Percentiles rank a stretch among this genome's conserved stretches.
Conservation (phyloP, 2,888 invertebrate genomes). For the Endomychus coccineus region DNA sequence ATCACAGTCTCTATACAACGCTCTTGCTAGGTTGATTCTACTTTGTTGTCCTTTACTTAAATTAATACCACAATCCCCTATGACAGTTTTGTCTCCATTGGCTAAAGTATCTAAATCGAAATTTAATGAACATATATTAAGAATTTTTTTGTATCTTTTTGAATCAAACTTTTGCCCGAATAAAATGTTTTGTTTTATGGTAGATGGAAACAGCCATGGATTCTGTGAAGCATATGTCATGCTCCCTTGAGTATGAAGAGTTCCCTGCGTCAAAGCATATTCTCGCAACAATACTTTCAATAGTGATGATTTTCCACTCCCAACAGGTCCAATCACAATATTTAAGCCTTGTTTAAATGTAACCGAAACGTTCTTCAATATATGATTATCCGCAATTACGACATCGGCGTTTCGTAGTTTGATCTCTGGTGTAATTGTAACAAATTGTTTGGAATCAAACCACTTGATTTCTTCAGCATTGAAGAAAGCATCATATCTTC, state of each 20-base stretch:
- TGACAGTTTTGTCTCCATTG: slow-evolving; percentile 45
- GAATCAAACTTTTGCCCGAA: slow-evolving; percentile 37
- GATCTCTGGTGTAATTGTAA: slow-evolving; percentile 4
- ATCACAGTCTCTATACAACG: slow-evolving; percentile 32
- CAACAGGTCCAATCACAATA: slow-evolving; percentile 18
- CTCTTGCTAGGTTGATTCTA: slow-evolving; percentile 33
- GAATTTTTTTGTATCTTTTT: slow-evolving; percentile 35
- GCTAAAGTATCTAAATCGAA: slow-evolving; percentile 45
- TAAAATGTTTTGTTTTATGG: slow-evolving; percentile 35
- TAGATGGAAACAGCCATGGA: slow-evolving; percentile 34
- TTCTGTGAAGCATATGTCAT: slow-evolving; percentile 35
- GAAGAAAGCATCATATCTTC: slow-evolving; percentile 55
- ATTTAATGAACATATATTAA: slow-evolving; percentile 44
- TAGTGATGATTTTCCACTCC: slow-evolving; percentile 32
- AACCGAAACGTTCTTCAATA: slow-evolving; percentile 41
- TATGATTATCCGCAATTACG: slow-evolving; percentile 22
- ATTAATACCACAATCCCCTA: slow-evolving; percentile 57
- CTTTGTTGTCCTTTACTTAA: slow-evolving; percentile 53
- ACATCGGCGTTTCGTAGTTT: slow-evolving; percentile 15
- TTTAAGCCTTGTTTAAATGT: slow-evolving; percentile 33
- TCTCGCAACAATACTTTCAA: slow-evolving; percentile 33
- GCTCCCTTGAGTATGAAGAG: slow-evolving; percentile 26
- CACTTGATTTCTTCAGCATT: slow-evolving; percentile 37
- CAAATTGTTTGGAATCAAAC: neutral
- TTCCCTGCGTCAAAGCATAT: slow-evolving; percentile 21